Evolutionary conservation across 1,140 invertebrate genomes (phyloP).

Genomic region (Acromyrmex echinatior): DNA sequence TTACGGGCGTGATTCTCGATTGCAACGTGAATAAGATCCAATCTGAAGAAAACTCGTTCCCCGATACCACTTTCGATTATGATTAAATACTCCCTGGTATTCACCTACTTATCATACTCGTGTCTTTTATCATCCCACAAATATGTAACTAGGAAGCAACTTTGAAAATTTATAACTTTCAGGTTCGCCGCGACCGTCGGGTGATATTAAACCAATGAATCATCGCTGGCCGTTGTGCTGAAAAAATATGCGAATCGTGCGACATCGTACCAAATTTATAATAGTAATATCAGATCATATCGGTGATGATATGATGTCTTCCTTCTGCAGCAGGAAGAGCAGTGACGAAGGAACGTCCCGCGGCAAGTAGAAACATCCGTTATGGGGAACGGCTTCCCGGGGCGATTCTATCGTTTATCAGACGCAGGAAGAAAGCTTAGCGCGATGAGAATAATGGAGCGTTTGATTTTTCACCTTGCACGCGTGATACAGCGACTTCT

Average conservation of each 20-base stretch:
- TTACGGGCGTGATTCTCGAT: constrained; percentile 45
- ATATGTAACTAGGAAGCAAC: constrained; percentile 17
- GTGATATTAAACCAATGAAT: constrained; percentile 38
- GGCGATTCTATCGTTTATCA: constrained; percentile 54
- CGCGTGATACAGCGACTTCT: constrained; percentile 28
- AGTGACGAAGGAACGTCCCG: constrained; percentile 48
- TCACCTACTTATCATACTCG: constrained; percentile 57
- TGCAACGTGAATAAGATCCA: constrained; percentile 42
- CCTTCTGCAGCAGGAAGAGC: constrained; percentile 40
- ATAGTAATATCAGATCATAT: constrained; percentile 56
- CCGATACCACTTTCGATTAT: constrained; percentile 51
- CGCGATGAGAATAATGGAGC: constrained; percentile 53
- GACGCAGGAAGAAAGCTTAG: constrained; percentile 46
- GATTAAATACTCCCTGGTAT: constrained; percentile 51
- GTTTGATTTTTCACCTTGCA: constrained; percentile 43
- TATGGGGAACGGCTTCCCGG: constrained; percentile 53
- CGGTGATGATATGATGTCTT: constrained; percentile 57
- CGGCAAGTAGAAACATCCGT: constrained; percentile 57
- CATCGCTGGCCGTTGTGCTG: background rate
- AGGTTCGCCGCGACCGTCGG: background rate
- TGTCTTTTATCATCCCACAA: constrained; percentile 41
- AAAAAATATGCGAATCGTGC: background rate
- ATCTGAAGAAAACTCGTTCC: constrained; percentile 52
- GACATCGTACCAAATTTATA: constrained; percentile 55
- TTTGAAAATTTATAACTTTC: constrained; percentile 35